Conservation (phyloP, 1,140 invertebrate genomes). For the Drosophila busckii region DNA sequence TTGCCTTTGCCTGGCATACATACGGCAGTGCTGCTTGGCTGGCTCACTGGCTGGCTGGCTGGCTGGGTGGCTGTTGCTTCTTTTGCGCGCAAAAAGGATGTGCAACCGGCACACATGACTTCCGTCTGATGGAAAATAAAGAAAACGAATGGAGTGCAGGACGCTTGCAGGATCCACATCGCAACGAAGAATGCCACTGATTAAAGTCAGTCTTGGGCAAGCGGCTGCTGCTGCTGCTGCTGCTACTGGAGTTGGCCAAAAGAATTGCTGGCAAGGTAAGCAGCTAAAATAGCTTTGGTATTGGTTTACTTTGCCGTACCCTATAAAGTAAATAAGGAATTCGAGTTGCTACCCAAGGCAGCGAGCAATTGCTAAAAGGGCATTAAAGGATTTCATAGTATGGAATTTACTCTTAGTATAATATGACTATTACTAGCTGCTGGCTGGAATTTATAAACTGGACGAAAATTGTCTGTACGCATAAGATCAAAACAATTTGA, state of each 20-base stretch:
- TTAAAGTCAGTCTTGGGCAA: slow-evolving; percentile 47
- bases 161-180: slow-evolving; percentile 31
- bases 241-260: slow-evolving; percentile 22
- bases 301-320: slow-evolving; percentile 52
- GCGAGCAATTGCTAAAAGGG: slow-evolving; percentile 47
- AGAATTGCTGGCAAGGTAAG: slow-evolving; percentile 52
- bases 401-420: slow-evolving; percentile 65
- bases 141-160: slow-evolving; percentile 72
- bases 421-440: slow-evolving; percentile 43
- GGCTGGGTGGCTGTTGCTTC: slow-evolving; percentile 20
- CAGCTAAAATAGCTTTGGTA: slow-evolving; percentile 65
- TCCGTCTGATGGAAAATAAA: slow-evolving; percentile 68
- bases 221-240: too few species aligned
- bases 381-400: slow-evolving; percentile 72
- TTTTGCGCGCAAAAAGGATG: slow-evolving; percentile 51
- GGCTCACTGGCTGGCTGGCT: slow-evolving; percentile 6
- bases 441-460: slow-evolving; percentile 37
- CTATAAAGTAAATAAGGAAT: slow-evolving; percentile 75
- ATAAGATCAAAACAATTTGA: too few species aligned
- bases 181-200: slow-evolving; percentile 65
- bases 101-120: slow-evolving; percentile 68
- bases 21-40: neutral
- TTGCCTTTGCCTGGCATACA: slow-evolving; percentile 6
- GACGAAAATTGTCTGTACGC: too few species aligned
- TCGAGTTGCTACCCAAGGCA: slow-evolving; percentile 44